These are phyloP conservation scores for Noctuana brunneofusca DNA, from an alignment of 2,888 invertebrate species.

Conservation along the genomic window DNA sequence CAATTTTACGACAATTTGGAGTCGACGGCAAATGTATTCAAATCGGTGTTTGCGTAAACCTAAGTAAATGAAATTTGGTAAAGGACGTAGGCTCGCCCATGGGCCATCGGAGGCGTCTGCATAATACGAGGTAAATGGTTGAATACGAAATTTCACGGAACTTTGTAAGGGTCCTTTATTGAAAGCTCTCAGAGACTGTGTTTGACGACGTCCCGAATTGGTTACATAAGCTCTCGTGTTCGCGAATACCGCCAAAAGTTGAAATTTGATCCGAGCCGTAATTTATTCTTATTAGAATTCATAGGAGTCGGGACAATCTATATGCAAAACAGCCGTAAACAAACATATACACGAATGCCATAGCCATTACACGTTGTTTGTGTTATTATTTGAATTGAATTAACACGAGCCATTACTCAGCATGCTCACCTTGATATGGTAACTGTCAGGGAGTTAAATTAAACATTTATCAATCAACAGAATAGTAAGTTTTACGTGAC, in stretches of 20 bases:
- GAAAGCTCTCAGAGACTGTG: slow-evolving; percentile 44
- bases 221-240: slow-evolving; percentile 44
- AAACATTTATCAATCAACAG: neutral
- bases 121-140: slow-evolving; percentile 47
- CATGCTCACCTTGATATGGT: neutral
- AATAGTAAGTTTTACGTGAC: neutral
- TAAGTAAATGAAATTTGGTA: slow-evolving; percentile 60
- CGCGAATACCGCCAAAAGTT: slow-evolving; percentile 45
- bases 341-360: slow-evolving; percentile 44
- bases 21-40: slow-evolving; percentile 58
- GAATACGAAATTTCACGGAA: slow-evolving; percentile 50
- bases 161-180: slow-evolving; percentile 47
- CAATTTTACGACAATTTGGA: slow-evolving; percentile 30
- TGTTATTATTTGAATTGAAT: slow-evolving; percentile 33
- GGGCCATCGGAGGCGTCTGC: slow-evolving; percentile 39
- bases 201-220: slow-evolving; percentile 45
- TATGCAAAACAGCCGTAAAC: slow-evolving; percentile 70
- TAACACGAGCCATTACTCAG: slow-evolving; percentile 23
- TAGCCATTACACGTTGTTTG: slow-evolving; percentile 28
- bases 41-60: slow-evolving; percentile 58
- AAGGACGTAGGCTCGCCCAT: slow-evolving; percentile 46
- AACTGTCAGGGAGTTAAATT: neutral
- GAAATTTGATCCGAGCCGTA: slow-evolving; percentile 53
- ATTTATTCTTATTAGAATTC: slow-evolving; percentile 67
- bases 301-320: slow-evolving; percentile 55